Percentiles rank a stretch among this genome's conserved stretches.
Evolutionary conservation across 2,797 vertebrate genomes (phyloP).

Genomic region (Cossypha caffra): DNA sequence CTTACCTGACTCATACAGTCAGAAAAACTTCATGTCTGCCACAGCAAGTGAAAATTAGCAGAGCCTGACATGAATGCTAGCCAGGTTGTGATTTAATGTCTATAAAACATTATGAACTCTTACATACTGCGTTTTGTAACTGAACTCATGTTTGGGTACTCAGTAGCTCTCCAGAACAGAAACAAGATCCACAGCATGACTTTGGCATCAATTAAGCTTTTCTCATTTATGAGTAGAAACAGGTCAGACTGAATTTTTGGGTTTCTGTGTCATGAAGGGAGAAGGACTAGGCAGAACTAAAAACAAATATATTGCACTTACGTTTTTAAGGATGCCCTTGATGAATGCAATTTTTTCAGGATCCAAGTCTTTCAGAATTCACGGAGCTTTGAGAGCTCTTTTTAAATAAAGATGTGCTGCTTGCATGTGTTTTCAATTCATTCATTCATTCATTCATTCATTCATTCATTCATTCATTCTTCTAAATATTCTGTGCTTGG

Average conservation of each 20-base stretch:
- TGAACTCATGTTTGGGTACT: neutral
- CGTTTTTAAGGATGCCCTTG: neutral
- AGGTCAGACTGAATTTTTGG: neutral
- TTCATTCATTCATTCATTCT: neutral
- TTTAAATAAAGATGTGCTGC: neutral
- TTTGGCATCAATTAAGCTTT: neutral
- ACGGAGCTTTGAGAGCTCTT: neutral
- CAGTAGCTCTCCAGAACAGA: neutral
- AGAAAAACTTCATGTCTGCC: neutral
- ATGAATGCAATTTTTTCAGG: neutral
- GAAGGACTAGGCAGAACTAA: neutral
- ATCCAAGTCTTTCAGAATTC: neutral
- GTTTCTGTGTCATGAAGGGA: neutral
- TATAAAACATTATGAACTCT: conserved; percentile 15
- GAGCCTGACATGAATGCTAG: neutral
- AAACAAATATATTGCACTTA: neutral
- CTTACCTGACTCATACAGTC: neutral
- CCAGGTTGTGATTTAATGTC: neutral
- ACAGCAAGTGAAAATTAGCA: conserved; percentile 17
- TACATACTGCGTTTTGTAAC: neutral
- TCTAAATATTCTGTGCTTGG: neutral
- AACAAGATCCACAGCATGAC: neutral
- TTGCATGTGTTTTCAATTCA: neutral
- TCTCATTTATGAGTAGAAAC: neutral
- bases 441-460: neutral